Base-by-base conservation (phyloP, 1,140 invertebrate species). In the Bombus soroeensis region DNA sequence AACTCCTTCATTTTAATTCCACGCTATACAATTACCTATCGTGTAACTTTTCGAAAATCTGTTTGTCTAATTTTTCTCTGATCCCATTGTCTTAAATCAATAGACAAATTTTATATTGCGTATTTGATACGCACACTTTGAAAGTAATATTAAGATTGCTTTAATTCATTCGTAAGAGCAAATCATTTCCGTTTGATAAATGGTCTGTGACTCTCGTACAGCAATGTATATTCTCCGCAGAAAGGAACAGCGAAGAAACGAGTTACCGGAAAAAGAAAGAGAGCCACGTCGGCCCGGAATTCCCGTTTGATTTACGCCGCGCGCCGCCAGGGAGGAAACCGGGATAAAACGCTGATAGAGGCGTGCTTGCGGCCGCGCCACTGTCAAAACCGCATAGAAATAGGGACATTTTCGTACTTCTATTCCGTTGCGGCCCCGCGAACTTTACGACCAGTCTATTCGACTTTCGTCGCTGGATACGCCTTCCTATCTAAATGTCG, bases 311-410 rank as follows among this genome's bases (percentile, higher is more conserved):
- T 81, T 81, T 85, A 85, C 83, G 78, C 64, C 43, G 57, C 47
- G 18, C 47, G 18, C 22, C 43, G 78, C 43, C 43, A 53, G 37
- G 59, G 70, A 64, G 70, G 77, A 66, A 66, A 3, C 8, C 18
- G 12, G 78, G 75, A 79, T 80, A 66, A 74, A 85, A 81, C 66
- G 78, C 41, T 81, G 83, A 85, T 85, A 81, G 83, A 74, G 72
- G 41, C 37, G 25, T 59, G 18, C 66, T 34, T 22, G 64, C 32
- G 34, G 22, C 25, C 25, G 70, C 43, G 47, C n/a, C 57, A 37
- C 70, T 74, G 83, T 73, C 70, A 74, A 81, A 85, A 73, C 83
- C 78, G 83, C 83, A 85, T 85, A 85, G 83, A 85, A 85, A 85
- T 85, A 81, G 70, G 78, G 62, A 85, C 59, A 85, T 85, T 85